Base-by-base conservation (phyloP, 2,888 invertebrate genomes). In the Hirtodrosophila confusa region DNA sequence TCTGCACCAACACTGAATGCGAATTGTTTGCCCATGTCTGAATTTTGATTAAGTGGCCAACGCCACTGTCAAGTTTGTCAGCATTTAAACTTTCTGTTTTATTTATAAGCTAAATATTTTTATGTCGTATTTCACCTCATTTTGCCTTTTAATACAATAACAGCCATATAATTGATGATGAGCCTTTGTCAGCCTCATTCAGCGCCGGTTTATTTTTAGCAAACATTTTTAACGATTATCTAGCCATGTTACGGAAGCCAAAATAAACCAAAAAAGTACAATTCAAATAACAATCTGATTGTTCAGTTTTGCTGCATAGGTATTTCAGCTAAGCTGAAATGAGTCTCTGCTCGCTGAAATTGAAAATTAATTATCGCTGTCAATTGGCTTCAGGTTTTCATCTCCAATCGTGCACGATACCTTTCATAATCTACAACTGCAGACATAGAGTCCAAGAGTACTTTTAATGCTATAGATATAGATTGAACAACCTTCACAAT, bases 31-130 rank as follows among this genome's bases (percentile, higher is more conserved):
- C 76, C 78, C 71, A 66, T 86, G 88, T 84, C 88, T 69, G 56
- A 61, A 75, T 74, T 83, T 79, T 89, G 88, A 88, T 89, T 75
- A 80, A 88, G 89, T 78, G 85, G 77, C 71, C 87, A 68, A 70
- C 58, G 75, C 70, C 43, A 45, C 54, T 63, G 74, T 70, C 64
- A 55, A 17, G 45, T 50, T 39, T 75, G 71, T 69, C 76, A 75
- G 64, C 43, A 39, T 71, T 71, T 66, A 44, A 48, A 66, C 61
- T 49, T 47, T 41, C 45, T 56, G 55, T 44, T 78, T 67, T 84
- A 87, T 83, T 77, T 84, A 72, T 80, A 79, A 44, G 48, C 55
- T 24, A 49, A 33, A 66, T 54, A 66, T 65, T 80, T 69, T 75
- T 71, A 41, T 78, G 69, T 78, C 80, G 58, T 45, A 71, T 67